Percentiles rank a stretch among this genome's conserved stretches.
These are phyloP conservation scores for Saturnia pavonia DNA, from an alignment of 2,888 invertebrate species.

Conservation along the genomic window DNA sequence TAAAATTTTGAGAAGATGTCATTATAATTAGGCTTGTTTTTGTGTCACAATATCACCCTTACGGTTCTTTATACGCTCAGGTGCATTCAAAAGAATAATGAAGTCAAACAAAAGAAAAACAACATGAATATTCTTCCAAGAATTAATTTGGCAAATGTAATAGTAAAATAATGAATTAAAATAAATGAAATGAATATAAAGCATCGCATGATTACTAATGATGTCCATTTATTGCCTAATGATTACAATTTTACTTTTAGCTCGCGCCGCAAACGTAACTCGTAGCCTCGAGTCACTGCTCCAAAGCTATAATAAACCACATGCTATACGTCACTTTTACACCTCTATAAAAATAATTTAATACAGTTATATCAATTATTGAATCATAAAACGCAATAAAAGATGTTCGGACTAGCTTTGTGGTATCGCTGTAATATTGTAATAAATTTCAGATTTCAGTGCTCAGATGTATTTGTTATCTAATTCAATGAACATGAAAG, in stretches of 20 bases:
- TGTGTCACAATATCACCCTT: not conserved
- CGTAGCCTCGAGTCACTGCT: slow-evolving; percentile 34
- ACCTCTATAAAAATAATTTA: slow-evolving; percentile 18
- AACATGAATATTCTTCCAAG: not conserved
- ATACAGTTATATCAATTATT: slow-evolving; percentile 13
- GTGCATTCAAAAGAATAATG: not conserved
- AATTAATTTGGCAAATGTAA: not conserved
- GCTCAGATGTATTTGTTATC: not conserved
- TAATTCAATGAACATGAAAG: not conserved
- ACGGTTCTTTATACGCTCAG: not conserved
- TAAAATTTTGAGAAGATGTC: too few species aligned
- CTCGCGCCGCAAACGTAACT: slow-evolving; percentile 40
- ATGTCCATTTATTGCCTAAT: slow-evolving; percentile 51
- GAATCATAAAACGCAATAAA: slow-evolving; percentile 1
- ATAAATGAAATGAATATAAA: slow-evolving; percentile 30
- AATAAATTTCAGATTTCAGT: not conserved
- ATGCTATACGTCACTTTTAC: slow-evolving; percentile 19
- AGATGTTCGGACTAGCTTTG: not conserved
- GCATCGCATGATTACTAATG: slow-evolving; percentile 25
- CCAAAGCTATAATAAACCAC: slow-evolving; percentile 23
- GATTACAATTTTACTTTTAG: slow-evolving; percentile 40
- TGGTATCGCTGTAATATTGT: not conserved
- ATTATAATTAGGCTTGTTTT: not conserved
- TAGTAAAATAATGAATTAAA: slow-evolving; percentile 20
- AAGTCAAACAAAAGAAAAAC: not conserved